These are phyloP conservation scores for Serilophus lunatus DNA, from an alignment of 2,113 vertebrate species.

Conservation along the genomic window DNA sequence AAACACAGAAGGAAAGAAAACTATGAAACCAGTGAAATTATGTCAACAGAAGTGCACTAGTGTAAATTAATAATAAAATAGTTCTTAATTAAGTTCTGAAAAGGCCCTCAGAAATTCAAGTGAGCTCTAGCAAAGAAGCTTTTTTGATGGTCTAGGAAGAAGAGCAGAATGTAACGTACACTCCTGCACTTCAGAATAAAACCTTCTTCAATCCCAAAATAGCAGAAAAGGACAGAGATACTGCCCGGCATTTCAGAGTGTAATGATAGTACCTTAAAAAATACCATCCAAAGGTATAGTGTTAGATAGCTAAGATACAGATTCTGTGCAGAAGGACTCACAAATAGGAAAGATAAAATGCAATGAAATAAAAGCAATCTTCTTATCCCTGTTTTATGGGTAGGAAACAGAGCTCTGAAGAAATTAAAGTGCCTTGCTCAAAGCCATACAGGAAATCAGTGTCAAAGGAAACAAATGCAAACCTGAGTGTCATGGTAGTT, in stretches of 20 bases:
- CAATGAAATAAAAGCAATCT: neutral
- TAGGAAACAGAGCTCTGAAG: slow-evolving; percentile 37
- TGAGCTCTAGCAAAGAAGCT: neutral
- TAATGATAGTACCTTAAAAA: neutral
- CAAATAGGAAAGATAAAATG: neutral
- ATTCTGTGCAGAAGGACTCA: neutral
- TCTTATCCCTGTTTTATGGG: neutral
- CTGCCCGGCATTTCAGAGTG: neutral
- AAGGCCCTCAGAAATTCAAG: neutral
- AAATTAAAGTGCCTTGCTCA: slow-evolving; percentile 34
- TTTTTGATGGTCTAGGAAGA: neutral
- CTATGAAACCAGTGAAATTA: neutral
- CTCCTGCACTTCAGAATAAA: neutral
- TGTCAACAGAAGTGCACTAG: neutral
- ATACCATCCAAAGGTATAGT: neutral
- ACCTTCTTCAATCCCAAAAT: neutral
- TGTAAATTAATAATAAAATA: neutral
- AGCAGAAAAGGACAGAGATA: neutral
- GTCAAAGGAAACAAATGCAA: slow-evolving; percentile 36
- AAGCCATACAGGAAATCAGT: slow-evolving; percentile 53
- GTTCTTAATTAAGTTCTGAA: neutral
- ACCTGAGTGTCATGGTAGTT: slow-evolving; percentile 5
- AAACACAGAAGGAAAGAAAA: neutral
- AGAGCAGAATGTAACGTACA: neutral
- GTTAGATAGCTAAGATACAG: neutral